Conservation (phyloP, 2,888 invertebrate species). For the Agrotis segetum region DNA sequence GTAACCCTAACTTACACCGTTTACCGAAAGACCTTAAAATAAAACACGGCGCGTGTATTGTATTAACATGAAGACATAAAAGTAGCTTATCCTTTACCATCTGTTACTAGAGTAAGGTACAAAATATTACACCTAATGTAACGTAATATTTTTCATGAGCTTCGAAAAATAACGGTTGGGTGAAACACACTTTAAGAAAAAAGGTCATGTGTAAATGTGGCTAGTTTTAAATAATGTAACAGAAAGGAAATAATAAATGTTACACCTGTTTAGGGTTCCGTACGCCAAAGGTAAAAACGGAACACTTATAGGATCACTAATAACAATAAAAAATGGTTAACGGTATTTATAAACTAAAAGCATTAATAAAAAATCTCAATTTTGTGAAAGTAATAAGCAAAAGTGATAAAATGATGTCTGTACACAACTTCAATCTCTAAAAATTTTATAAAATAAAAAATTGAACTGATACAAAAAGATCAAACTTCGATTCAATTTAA, state of each 20-base stretch:
- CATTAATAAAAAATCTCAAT: too few species aligned
- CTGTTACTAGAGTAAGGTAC: neutral
- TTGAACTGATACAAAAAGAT: neutral
- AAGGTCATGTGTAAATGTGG: neutral
- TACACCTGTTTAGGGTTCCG: too few species aligned
- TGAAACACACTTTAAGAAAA: neutral
- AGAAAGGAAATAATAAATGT: too few species aligned
- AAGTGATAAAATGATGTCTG: neutral
- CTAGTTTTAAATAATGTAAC: neutral
- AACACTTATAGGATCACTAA: too few species aligned
- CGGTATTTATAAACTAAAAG: too few species aligned
- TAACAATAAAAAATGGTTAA: too few species aligned
- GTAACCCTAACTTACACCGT: neutral
- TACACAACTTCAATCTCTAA: too few species aligned
- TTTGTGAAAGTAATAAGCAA: neutral
- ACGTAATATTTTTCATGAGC: conserved; percentile 12
- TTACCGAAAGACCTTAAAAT: neutral
- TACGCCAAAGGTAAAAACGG: too few species aligned
- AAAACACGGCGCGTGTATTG: neutral
- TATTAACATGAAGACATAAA: conserved; percentile 18
- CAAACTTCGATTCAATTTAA: neutral
- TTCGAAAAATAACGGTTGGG: neutral
- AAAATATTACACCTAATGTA: conserved; percentile 16
- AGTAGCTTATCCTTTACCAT: conserved; percentile 11
- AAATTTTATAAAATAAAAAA: neutral